Percentiles rank a stretch among this genome's conserved stretches.
phyloP scores from a whole-genome alignment of 2,113 vertebrate species.

The Cynopterus brachyotis region DNA sequence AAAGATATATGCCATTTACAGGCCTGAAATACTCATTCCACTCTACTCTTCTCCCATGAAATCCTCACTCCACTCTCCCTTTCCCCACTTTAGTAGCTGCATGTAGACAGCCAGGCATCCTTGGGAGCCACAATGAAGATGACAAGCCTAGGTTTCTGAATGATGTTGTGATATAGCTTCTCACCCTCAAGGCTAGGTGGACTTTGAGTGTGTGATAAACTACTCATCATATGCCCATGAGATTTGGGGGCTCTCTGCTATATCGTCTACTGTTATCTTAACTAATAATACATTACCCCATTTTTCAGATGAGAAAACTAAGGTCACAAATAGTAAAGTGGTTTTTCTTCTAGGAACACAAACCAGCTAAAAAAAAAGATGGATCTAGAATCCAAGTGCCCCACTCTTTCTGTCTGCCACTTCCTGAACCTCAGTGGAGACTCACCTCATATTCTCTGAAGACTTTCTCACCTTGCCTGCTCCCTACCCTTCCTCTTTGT shows the following conservation, averaged over 20 bases:
- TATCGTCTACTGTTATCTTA: neutral
- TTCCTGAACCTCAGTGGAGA: neutral
- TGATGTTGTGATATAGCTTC: neutral
- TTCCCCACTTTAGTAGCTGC: neutral
- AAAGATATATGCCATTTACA: neutral
- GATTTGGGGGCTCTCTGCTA: neutral
- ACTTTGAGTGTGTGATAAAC: neutral
- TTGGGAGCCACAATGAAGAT: neutral
- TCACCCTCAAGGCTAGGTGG: neutral
- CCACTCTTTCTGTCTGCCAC: neutral
- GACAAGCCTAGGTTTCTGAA: neutral
- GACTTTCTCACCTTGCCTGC: neutral
- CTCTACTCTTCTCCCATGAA: neutral
- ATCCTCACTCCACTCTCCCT: neutral
- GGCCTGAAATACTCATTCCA: neutral
- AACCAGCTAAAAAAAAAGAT: neutral
- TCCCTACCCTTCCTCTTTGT: neutral
- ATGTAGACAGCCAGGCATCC: neutral
- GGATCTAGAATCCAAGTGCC: neutral
- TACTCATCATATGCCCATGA: neutral
- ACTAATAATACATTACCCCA: neutral
- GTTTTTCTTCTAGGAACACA: neutral
- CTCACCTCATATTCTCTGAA: neutral
- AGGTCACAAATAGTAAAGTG: neutral
- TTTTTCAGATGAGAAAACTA: neutral